Evolutionary conservation across 2,888 invertebrate genomes (phyloP).

Genomic region (Agonum fuliginosum): DNA sequence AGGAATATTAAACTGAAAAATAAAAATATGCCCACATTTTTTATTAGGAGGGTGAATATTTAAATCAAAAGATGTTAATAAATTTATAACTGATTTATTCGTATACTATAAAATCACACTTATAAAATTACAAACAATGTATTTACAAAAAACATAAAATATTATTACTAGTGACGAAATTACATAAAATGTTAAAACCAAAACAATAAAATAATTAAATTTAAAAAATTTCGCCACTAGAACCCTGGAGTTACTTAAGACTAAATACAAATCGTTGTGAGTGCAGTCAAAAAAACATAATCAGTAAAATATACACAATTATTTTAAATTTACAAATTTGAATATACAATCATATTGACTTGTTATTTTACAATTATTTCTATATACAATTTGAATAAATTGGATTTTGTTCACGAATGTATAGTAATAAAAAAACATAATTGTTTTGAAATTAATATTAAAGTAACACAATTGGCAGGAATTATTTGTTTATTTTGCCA

Average conservation of each 20-base stretch:
- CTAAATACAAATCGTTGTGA: slow-evolving; percentile 46
- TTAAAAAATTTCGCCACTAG: slow-evolving; percentile 25
- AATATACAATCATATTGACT: no score
- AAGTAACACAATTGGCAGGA: no score
- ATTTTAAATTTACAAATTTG: no score
- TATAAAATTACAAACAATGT: slow-evolving; percentile 51
- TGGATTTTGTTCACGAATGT: no score
- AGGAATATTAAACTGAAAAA: background rate
- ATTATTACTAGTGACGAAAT: slow-evolving; percentile 36
- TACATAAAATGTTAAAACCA: slow-evolving; percentile 1
- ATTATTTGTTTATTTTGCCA: no score
- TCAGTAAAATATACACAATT: background rate
- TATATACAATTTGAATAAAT: no score
- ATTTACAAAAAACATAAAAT: slow-evolving; percentile 46
- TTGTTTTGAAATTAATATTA: no score
- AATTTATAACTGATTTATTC: slow-evolving; percentile 39
- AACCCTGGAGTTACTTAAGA: slow-evolving; percentile 47
- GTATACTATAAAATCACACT: slow-evolving; percentile 52
- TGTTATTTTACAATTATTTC: no score
- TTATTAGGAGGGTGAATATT: background rate
- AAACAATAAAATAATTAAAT: slow-evolving; percentile 2
- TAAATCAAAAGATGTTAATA: background rate
- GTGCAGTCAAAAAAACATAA: background rate
- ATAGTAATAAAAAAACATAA: no score
- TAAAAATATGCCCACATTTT: no score